These are phyloP conservation scores for Gymnocypris eckloni DNA, from an alignment of 2,797 vertebrate species.

Conservation along the genomic window DNA sequence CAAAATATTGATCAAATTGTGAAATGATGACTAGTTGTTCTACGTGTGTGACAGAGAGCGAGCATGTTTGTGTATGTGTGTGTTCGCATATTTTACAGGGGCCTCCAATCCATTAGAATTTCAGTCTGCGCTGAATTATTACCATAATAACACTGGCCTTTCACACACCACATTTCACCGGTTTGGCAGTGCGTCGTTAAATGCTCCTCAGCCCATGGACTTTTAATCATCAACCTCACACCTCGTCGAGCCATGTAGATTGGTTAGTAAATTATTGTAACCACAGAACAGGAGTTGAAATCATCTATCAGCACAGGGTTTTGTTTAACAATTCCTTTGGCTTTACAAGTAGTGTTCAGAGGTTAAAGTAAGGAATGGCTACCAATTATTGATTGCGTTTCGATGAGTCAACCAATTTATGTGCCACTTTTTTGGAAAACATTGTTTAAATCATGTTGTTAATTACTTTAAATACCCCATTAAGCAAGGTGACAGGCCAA, in stretches of 20 bases:
- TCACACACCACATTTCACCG: constrained; percentile 63
- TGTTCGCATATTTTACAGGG: constrained; percentile 25
- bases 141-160: constrained; percentile 63
- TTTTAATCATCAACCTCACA: constrained; percentile 60
- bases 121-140: constrained; percentile 68
- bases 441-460: background rate
- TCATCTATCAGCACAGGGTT: constrained; percentile 48
- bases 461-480: background rate
- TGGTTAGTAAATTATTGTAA: constrained; percentile 62
- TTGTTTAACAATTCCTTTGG: background rate
- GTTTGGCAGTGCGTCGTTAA: constrained; percentile 67
- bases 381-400: background rate
- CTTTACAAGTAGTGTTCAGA: constrained; percentile 9
- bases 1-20: constrained; percentile 6
- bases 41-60: background rate
- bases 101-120: constrained; percentile 44
- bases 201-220: constrained; percentile 61
- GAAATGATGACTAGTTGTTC: constrained; percentile 14
- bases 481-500: background rate
- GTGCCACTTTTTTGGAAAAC: background rate
- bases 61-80: constrained; percentile 7
- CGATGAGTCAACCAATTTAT: background rate
- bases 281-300: constrained; percentile 58
- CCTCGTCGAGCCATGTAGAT: constrained; percentile 58
- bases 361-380: background rate